Percentiles rank a stretch among this genome's conserved stretches.
Evolutionary conservation across 2,888 invertebrate species (phyloP).

Genomic region (Apamea anceps): DNA sequence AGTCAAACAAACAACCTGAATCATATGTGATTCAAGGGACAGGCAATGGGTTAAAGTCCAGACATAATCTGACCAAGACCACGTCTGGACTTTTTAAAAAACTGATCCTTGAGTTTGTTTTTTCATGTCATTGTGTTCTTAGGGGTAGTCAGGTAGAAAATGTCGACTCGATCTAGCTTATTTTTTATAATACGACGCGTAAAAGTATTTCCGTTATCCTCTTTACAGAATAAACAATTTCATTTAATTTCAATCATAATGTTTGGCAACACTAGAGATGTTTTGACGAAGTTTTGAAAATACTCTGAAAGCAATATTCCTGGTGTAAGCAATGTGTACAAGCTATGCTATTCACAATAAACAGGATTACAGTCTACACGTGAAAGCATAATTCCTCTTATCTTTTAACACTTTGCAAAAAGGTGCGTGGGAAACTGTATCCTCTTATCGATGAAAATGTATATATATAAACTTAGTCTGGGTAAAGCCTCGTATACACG

Average conservation of each 20-base stretch:
- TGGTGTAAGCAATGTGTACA: not conserved
- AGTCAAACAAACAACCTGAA: too few species aligned
- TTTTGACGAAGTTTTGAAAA: not conserved
- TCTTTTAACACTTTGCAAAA: conserved; percentile 2
- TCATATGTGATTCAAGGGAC: too few species aligned
- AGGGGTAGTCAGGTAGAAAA: too few species aligned
- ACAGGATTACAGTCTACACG: not conserved
- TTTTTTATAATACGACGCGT: not conserved
- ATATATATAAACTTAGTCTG: not conserved
- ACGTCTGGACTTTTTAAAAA: too few species aligned
- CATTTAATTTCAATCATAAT: not conserved
- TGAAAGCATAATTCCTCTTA: conserved; percentile 4
- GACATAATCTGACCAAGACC: too few species aligned
- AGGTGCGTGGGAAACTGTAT: not conserved
- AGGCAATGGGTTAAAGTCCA: too few species aligned
- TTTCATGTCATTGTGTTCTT: too few species aligned
- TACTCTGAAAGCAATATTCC: not conserved
- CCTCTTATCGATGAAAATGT: not conserved
- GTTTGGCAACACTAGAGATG: not conserved
- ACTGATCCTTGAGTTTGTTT: too few species aligned
- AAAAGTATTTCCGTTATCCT: not conserved
- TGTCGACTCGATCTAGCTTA: too few species aligned
- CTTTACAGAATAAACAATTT: not conserved
- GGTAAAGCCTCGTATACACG: not conserved
- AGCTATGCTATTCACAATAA: not conserved